phyloP scores from a whole-genome alignment of 2,888 invertebrate species.

The Lapara coniferarum region DNA sequence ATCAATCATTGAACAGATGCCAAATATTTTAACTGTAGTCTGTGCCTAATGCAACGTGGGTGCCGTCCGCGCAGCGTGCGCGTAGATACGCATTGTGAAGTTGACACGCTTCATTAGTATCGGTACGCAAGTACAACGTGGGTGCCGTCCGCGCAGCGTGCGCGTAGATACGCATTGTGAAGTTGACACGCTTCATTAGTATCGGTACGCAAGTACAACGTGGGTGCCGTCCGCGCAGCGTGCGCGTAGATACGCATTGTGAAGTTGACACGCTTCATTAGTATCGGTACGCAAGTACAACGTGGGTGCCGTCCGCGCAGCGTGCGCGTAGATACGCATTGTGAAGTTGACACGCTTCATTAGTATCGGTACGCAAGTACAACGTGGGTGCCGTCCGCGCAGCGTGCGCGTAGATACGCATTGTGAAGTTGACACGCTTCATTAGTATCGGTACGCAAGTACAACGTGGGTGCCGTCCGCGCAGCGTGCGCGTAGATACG shows the following conservation, averaged over 20 bases:
- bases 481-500: background rate
- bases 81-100: too few species aligned
- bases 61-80: background rate
- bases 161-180: background rate
- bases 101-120: too few species aligned
- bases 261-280: too few species aligned
- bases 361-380: too few species aligned
- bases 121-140: background rate
- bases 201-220: background rate
- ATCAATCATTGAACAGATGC: slow-evolving; percentile 48
- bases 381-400: background rate
- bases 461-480: background rate
- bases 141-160: too few species aligned
- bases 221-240: too few species aligned
- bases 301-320: background rate
- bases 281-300: too few species aligned
- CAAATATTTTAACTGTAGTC: slow-evolving; percentile 40
- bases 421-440: too few species aligned
- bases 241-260: background rate
- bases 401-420: background rate
- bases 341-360: too few species aligned
- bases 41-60: slow-evolving; percentile 5
- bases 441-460: too few species aligned
- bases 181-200: too few species aligned
- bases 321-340: background rate